Conservation (phyloP, 2,888 invertebrate genomes). For the Ypsolopha scabrella region DNA sequence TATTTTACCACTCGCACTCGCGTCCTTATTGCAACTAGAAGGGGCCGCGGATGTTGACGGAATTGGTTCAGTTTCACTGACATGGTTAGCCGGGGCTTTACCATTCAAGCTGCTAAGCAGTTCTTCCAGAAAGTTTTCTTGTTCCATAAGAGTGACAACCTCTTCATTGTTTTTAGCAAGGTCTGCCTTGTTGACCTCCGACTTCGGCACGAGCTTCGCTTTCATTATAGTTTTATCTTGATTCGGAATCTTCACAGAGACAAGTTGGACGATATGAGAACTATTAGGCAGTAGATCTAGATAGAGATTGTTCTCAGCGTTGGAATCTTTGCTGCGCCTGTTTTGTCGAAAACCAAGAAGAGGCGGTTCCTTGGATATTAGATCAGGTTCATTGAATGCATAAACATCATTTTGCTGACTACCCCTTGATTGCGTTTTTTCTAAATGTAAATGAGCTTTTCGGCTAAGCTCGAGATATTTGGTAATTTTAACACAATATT, state of each 20-base stretch:
- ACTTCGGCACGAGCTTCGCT: conserved; percentile 74
- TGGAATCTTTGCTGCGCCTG: not conserved
- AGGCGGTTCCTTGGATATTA: not conserved
- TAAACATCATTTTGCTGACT: conserved; percentile 5
- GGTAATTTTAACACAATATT: not conserved
- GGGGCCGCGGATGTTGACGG: not conserved
- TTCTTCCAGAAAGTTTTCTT: not conserved
- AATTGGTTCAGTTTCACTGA: no score
- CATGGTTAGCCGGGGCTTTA: not conserved
- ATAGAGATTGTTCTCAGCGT: not conserved
- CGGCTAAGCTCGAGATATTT: no score
- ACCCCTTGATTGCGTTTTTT: no score
- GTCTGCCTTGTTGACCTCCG: conserved; percentile 33
- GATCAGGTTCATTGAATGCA: conserved; percentile 8
- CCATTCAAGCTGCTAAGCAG: not conserved
- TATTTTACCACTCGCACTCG: conserved; percentile 45
- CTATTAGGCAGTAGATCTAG: conserved; percentile 3
- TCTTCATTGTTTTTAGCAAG: not conserved
- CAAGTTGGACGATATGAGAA: conserved; percentile 1
- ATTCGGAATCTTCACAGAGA: conserved; percentile 1
- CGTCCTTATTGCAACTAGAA: not conserved
- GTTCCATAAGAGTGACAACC: not conserved
- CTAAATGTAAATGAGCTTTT: no score
- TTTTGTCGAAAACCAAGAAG: not conserved
- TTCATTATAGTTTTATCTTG: conserved; percentile 44